These are phyloP conservation scores for Meloidogyne exigua DNA, from an alignment of 1,140 invertebrate genomes.

Conservation along the genomic window DNA sequence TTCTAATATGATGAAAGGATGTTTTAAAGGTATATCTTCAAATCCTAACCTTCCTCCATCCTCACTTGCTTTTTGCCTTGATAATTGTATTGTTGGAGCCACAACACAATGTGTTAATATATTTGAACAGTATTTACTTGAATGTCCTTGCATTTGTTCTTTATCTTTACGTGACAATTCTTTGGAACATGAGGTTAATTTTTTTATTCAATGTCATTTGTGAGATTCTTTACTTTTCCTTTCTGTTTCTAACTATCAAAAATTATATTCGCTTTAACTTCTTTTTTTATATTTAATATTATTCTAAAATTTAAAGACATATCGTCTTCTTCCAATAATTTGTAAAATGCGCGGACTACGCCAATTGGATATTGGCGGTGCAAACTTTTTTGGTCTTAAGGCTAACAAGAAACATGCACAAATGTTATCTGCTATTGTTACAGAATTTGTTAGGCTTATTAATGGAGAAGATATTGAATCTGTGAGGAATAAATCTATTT, in stretches of 20 bases:
- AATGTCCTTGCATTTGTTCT: slow-evolving; percentile 37
- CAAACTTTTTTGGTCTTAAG: slow-evolving; percentile 48
- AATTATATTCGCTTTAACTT: too few relatives aligned
- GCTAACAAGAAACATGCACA: slow-evolving; percentile 46
- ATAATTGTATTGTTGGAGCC: slow-evolving; percentile 31
- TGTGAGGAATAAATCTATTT: neutral
- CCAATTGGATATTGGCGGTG: slow-evolving; percentile 54
- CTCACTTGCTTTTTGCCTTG: slow-evolving; percentile 17
- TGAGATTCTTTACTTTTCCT: too few relatives aligned
- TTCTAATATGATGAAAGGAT: neutral
- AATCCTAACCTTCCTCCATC: neutral
- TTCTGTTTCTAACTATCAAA: too few relatives aligned
- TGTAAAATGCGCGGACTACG: slow-evolving; percentile 19
- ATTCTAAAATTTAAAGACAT: slow-evolving; percentile 11
- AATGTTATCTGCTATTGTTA: slow-evolving; percentile 43
- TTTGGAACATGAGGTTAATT: slow-evolving; percentile 48
- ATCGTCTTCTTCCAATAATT: slow-evolving; percentile 20
- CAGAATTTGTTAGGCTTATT: slow-evolving; percentile 58
- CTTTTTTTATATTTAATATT: too few relatives aligned
- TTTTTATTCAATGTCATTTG: neutral
- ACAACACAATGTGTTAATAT: slow-evolving; percentile 40
- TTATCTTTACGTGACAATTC: slow-evolving; percentile 55
- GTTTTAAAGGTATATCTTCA: slow-evolving; percentile 24
- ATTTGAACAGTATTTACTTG: slow-evolving; percentile 46
- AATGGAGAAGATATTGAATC: slow-evolving; percentile 37